phyloP scores from a whole-genome alignment of 1,140 invertebrate genomes.

The Sinella curviseta region DNA sequence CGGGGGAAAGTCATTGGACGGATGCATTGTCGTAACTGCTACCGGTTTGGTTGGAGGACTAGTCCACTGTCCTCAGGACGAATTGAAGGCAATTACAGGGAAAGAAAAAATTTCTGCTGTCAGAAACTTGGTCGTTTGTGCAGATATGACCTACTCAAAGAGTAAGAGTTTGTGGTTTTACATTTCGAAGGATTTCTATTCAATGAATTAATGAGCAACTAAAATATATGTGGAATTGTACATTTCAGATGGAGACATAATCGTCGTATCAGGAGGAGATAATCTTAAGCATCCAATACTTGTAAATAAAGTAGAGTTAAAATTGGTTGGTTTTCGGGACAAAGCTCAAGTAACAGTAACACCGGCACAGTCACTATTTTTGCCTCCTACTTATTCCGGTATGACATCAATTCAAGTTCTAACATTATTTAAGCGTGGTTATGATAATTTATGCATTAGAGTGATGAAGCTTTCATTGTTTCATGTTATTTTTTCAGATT shows the following conservation, averaged over 20 bases:
- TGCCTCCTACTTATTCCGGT: conserved; percentile 22
- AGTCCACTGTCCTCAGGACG: conserved; percentile 50
- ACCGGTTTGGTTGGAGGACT: conserved; percentile 78
- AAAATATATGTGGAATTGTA: too few species aligned
- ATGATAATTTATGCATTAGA: not conserved
- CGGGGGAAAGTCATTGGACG: conserved; percentile 77
- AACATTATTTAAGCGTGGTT: not conserved
- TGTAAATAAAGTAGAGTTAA: conserved; percentile 70
- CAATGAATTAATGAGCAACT: not conserved
- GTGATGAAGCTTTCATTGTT: too few species aligned
- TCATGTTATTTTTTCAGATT: conserved; percentile 46
- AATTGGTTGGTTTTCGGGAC: conserved; percentile 34
- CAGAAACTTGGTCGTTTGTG: conserved; percentile 39
- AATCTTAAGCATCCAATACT: conserved; percentile 69
- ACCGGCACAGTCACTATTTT: conserved; percentile 42
- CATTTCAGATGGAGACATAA: conserved; percentile 70
- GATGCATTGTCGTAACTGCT: conserved; percentile 76
- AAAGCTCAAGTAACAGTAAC: conserved; percentile 38
- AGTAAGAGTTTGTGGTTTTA: conserved; percentile 30
- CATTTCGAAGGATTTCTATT: not conserved
- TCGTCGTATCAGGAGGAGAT: conserved; percentile 69
- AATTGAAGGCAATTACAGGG: conserved; percentile 34
- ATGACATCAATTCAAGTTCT: not conserved
- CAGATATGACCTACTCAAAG: conserved; percentile 45
- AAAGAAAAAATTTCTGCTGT: conserved; percentile 43